These are phyloP conservation scores for Conger conger DNA, from an alignment of 2,113 vertebrate species.

Conservation along the genomic window DNA sequence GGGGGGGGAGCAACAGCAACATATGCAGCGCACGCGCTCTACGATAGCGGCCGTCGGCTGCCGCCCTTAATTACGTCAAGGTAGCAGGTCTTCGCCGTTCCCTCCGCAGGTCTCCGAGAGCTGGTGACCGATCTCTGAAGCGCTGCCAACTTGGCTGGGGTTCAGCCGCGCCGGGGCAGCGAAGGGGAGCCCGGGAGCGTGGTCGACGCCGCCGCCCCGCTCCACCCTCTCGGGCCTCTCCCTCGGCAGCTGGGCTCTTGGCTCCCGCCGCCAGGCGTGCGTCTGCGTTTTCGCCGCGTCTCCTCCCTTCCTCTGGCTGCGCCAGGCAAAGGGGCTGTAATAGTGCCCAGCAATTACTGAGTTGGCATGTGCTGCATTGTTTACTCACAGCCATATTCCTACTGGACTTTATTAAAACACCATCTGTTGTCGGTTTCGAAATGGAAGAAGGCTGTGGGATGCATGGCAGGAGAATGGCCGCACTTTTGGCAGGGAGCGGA, in stretches of 20 bases:
- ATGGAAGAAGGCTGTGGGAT: constrained; percentile 51
- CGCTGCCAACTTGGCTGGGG: constrained; percentile 74
- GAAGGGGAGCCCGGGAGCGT: constrained; percentile 70
- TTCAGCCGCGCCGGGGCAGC: constrained; percentile 64
- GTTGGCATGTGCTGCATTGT: constrained; percentile 94
- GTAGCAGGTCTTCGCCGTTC: constrained; percentile 67
- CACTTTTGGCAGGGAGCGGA: constrained; percentile 13
- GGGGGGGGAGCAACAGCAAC: neutral
- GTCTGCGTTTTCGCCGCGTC: constrained; percentile 72
- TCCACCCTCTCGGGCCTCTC: constrained; percentile 52
- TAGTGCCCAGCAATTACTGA: constrained; percentile 99
- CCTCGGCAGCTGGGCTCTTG: constrained; percentile 88
- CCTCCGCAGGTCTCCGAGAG: constrained; percentile 69
- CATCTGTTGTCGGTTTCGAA: constrained; percentile 96
- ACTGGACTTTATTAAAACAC: constrained; percentile 99
- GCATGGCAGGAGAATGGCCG: constrained; percentile 35
- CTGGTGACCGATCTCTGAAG: constrained; percentile 73
- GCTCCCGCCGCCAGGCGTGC: constrained; percentile 80
- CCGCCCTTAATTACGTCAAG: constrained; percentile 40
- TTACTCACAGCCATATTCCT: constrained; percentile 99
- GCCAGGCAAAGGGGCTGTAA: constrained; percentile 94
- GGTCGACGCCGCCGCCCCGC: constrained; percentile 77
- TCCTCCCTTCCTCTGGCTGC: constrained; percentile 78
- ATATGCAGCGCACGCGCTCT: neutral
- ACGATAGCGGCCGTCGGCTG: neutral